phyloP scores from a whole-genome alignment of 2,797 vertebrate species.

The Nasua narica region DNA sequence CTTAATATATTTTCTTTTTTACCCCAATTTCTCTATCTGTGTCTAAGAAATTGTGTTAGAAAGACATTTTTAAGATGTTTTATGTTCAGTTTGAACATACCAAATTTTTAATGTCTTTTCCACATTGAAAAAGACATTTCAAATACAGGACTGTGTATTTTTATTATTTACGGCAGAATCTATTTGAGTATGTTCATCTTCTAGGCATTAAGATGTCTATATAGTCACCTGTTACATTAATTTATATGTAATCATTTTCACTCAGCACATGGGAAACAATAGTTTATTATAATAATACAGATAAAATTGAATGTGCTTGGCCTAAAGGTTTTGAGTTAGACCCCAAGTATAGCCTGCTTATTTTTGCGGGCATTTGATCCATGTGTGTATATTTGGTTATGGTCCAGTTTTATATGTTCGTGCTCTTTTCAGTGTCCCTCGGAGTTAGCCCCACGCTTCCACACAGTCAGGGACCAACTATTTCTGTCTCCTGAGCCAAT shows the following conservation, averaged over 20 bases:
- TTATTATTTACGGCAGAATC: slow-evolving; percentile 51
- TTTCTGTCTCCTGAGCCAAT: neutral
- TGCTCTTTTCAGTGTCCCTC: fast-evolving
- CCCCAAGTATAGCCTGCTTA: slow-evolving; percentile 19
- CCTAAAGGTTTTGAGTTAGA: slow-evolving; percentile 62
- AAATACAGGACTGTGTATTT: neutral
- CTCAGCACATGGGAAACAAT: slow-evolving; percentile 27
- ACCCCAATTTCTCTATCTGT: neutral
- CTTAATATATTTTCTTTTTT: slow-evolving; percentile 10
- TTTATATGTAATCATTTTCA: slow-evolving; percentile 57
- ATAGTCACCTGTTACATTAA: slow-evolving; percentile 57
- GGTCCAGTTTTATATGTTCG: neutral
- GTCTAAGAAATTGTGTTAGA: slow-evolving; percentile 24
- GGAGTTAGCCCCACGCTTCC: neutral
- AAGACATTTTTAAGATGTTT: slow-evolving; percentile 23
- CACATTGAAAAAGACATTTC: slow-evolving; percentile 14
- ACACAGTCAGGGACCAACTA: fast-evolving
- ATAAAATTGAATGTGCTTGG: slow-evolving; percentile 54
- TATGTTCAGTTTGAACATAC: slow-evolving; percentile 19
- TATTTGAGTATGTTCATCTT: slow-evolving; percentile 19
- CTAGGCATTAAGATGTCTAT: slow-evolving; percentile 22
- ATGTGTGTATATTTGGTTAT: neutral
- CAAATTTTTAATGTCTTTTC: slow-evolving; percentile 17
- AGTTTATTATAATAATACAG: slow-evolving; percentile 57
- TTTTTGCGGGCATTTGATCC: neutral